phyloP scores from a whole-genome alignment of 1,140 invertebrate species.

The Danaus melanippus region DNA sequence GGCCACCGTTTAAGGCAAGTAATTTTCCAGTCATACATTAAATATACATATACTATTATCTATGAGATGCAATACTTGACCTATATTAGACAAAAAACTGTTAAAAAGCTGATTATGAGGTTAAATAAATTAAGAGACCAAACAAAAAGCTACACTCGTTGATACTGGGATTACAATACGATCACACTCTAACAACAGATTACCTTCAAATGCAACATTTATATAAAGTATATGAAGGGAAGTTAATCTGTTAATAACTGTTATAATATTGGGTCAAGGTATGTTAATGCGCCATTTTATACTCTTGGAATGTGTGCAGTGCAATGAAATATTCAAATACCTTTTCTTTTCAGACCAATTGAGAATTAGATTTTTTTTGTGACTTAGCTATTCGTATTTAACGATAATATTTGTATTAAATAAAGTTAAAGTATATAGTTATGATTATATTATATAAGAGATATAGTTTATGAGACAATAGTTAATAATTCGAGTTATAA shows the following conservation, averaged over 20 bases:
- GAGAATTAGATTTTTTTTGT: too few species aligned
- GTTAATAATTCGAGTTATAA: neutral
- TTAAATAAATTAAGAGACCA: slow-evolving; percentile 32
- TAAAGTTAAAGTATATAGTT: too few species aligned
- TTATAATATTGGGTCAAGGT: slow-evolving; percentile 8
- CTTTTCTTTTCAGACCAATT: too few species aligned
- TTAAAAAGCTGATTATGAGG: slow-evolving; percentile 40
- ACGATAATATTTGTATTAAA: too few species aligned
- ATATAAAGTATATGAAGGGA: too few species aligned
- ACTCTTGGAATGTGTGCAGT: slow-evolving; percentile 8
- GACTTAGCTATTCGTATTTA: too few species aligned
- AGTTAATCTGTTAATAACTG: too few species aligned
- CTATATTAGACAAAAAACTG: slow-evolving; percentile 6
- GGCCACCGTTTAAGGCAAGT: neutral
- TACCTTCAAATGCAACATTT: neutral
- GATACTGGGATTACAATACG: neutral
- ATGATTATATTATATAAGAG: neutral
- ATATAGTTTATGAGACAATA: slow-evolving; percentile 1
- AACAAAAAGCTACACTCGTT: slow-evolving; percentile 23
- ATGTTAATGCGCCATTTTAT: slow-evolving; percentile 17
- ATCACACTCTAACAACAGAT: slow-evolving; percentile 5
- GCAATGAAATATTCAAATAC: too few species aligned
- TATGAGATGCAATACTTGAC: too few species aligned
- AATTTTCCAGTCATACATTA: too few species aligned
- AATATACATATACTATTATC: too few species aligned